These are phyloP conservation scores for Aplocera efformata DNA, from an alignment of 2,888 invertebrate genomes.

Conservation along the genomic window DNA sequence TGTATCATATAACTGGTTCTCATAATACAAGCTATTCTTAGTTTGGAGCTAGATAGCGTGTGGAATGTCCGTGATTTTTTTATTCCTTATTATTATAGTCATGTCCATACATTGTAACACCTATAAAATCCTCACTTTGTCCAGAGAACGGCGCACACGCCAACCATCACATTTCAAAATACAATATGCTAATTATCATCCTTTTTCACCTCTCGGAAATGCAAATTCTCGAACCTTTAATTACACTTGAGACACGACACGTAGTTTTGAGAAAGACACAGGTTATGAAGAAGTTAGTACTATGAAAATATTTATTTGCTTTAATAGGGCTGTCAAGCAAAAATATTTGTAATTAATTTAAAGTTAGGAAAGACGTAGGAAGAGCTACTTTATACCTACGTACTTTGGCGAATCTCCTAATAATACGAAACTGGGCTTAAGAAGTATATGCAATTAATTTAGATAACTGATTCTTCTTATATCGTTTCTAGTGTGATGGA, in stretches of 20 bases:
- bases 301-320: constrained; percentile 61
- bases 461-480: too few relatives aligned
- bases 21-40: too few relatives aligned
- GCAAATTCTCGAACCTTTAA: constrained; percentile 75
- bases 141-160: constrained; percentile 74
- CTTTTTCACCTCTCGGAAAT: constrained; percentile 76
- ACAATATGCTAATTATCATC: constrained; percentile 79
- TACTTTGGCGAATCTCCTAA: too few relatives aligned
- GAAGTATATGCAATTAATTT: too few relatives aligned
- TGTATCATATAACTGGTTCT: too few relatives aligned
- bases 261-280: constrained; percentile 65
- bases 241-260: constrained; percentile 75
- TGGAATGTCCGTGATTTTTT: too few relatives aligned
- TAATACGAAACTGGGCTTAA: too few relatives aligned
- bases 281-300: constrained; percentile 28
- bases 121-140: constrained; percentile 57
- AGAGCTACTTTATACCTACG: too few relatives aligned
- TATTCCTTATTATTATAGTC: constrained; percentile 22
- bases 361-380: too few relatives aligned
- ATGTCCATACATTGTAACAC: constrained; percentile 52
- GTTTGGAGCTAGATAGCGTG: too few relatives aligned
- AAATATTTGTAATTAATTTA: too few relatives aligned
- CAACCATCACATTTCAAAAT: constrained; percentile 77
- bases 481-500: too few relatives aligned
- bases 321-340: constrained; percentile 37